phyloP scores from a whole-genome alignment of 2,888 invertebrate genomes.

The Eupithecia tripunctaria region DNA sequence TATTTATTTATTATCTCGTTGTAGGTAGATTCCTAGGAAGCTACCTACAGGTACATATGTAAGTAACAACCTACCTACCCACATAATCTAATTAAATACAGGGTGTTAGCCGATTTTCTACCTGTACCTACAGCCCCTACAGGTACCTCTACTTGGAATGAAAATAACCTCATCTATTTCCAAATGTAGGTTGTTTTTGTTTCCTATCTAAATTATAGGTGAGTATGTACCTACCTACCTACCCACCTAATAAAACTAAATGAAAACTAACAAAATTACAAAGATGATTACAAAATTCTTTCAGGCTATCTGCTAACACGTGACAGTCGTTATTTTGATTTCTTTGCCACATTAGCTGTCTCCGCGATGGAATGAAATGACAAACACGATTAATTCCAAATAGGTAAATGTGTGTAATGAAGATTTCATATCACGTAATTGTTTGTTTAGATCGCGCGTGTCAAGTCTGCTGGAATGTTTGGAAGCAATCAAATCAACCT shows the following conservation, averaged over 20 bases:
- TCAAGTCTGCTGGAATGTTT: conserved; percentile 41
- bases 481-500: conserved; percentile 48
- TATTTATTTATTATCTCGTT: background rate
- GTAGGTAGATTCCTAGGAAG: background rate
- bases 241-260: background rate
- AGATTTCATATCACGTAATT: conserved; percentile 46
- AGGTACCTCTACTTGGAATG: background rate
- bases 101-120: background rate
- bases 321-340: conserved; percentile 76
- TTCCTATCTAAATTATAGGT: background rate
- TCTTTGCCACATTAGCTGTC: conserved; percentile 63
- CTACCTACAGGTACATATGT: too few relatives aligned
- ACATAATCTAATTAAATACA: background rate
- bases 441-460: conserved; percentile 42
- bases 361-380: conserved; percentile 69
- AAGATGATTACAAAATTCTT: conserved; percentile 61
- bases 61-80: too few relatives aligned
- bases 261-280: background rate
- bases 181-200: background rate
- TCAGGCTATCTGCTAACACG: conserved; percentile 66
- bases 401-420: conserved; percentile 46
- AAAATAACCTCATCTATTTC: background rate
- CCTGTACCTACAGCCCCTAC: background rate
- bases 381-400: conserved; percentile 71
- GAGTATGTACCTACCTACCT: background rate